These are phyloP conservation scores for Latrodectus hesperus DNA, from an alignment of 2,888 invertebrate genomes.

Conservation along the genomic window DNA sequence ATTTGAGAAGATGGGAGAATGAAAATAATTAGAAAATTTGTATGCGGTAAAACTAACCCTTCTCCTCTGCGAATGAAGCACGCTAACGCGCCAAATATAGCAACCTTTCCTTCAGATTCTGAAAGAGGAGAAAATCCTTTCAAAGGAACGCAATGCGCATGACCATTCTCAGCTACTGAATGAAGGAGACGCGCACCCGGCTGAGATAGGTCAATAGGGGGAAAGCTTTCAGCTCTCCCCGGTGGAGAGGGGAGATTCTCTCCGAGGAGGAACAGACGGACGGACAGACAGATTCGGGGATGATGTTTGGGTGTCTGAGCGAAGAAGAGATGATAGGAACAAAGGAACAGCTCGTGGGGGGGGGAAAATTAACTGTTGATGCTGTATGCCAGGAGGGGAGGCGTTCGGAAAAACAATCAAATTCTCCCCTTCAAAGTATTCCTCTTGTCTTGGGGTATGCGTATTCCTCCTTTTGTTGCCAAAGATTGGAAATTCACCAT, in stretches of 20 bases:
- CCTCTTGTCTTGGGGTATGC: not conserved
- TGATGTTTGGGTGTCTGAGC: slow-evolving; percentile 30
- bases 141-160: slow-evolving; percentile 4
- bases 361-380: slow-evolving; percentile 45
- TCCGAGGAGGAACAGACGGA: not conserved
- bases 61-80: no score
- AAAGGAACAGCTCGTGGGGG: not conserved
- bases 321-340: not conserved
- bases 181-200: slow-evolving; percentile 13
- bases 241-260: slow-evolving; percentile 39
- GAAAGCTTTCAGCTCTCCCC: slow-evolving; percentile 45
- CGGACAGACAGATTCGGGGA: not conserved
- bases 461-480: not conserved
- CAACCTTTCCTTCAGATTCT: not conserved
- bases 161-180: slow-evolving; percentile 22
- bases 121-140: not conserved
- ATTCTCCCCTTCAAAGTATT: not conserved
- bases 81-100: not conserved
- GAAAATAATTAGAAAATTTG: no score
- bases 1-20: no score
- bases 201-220: slow-evolving; percentile 41
- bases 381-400: not conserved
- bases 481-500: no score
- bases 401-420: slow-evolving; percentile 44
- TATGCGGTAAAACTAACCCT: no score